phyloP scores from a whole-genome alignment of 1,140 invertebrate genomes.

The Bombus confusus region DNA sequence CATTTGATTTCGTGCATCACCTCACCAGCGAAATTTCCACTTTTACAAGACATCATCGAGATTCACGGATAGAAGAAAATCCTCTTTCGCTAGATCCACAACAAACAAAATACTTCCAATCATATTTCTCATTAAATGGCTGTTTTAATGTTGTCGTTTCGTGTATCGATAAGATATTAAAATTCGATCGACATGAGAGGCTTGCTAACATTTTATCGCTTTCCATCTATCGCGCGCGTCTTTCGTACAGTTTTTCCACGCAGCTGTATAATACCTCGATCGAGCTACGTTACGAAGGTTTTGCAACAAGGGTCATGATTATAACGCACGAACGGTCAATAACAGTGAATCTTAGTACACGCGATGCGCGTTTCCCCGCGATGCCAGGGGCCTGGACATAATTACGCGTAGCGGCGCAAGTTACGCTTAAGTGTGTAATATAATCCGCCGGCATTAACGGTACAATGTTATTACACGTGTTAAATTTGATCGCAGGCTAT shows the following conservation, averaged over 20 bases:
- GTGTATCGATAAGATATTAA: not conserved
- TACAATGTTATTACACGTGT: slow-evolving; percentile 67
- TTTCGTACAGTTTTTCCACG: not conserved
- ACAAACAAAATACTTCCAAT: not conserved
- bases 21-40: not conserved
- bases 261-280: not conserved
- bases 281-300: slow-evolving; percentile 1
- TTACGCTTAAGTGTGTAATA: slow-evolving; percentile 69
- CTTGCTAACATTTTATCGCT: not conserved
- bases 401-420: slow-evolving; percentile 61
- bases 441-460: slow-evolving; percentile 61
- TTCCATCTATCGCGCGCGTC: not conserved
- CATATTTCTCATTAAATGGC: no score
- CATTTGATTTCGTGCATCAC: not conserved
- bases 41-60: not conserved
- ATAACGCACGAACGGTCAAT: slow-evolving; percentile 50
- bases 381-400: slow-evolving; percentile 50
- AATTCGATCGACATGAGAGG: not conserved
- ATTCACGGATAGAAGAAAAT: not conserved
- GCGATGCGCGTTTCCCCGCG: slow-evolving; percentile 3
- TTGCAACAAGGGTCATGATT: slow-evolving; percentile 35
- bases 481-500: slow-evolving; percentile 66
- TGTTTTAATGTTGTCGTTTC: not conserved
- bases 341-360: slow-evolving; percentile 37
- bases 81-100: not conserved